phyloP scores from a whole-genome alignment of 2,113 vertebrate genomes.

The Lycocorax pyrrhopterus region DNA sequence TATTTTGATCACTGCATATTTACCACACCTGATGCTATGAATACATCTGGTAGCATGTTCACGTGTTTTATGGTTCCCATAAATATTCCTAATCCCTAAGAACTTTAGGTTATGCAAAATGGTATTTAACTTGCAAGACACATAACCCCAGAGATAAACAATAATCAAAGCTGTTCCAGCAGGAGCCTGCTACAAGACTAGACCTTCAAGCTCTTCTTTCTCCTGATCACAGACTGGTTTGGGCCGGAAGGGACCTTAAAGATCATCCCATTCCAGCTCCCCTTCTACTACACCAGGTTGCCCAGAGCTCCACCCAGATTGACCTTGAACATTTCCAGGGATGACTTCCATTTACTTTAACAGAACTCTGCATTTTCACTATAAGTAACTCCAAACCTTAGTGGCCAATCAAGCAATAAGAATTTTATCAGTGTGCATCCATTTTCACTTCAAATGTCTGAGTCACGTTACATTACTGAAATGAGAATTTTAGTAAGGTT shows the following conservation, averaged over 20 bases:
- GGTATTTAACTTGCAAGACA: neutral
- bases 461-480: constrained; percentile 2
- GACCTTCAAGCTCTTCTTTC: neutral
- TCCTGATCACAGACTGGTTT: neutral
- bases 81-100: neutral
- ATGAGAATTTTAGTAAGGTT: constrained; percentile 13
- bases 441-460: neutral
- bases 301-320: neutral
- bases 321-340: neutral
- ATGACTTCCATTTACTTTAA: neutral
- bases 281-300: neutral
- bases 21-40: neutral
- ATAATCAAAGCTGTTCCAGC: neutral
- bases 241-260: neutral
- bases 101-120: neutral
- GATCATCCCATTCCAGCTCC: neutral
- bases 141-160: neutral
- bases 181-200: neutral
- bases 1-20: neutral
- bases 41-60: neutral
- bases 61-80: neutral
- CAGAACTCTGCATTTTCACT: neutral
- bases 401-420: neutral
- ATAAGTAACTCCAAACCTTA: neutral
- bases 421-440: neutral